Conservation (phyloP, 1,140 invertebrate genomes). For the Sminthurides bifidus region DNA sequence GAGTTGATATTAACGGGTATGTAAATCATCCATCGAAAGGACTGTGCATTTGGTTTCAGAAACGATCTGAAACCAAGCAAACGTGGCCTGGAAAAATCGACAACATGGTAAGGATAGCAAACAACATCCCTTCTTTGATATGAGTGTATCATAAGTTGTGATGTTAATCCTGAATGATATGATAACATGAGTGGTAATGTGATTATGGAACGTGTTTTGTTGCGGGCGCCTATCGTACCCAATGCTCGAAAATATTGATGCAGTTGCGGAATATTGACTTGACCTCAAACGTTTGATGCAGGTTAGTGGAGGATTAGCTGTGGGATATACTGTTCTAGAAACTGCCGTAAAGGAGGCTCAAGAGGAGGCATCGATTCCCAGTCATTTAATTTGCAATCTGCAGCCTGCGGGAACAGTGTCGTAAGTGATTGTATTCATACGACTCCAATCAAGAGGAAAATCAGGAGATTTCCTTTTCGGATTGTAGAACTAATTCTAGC, state of each 20-base stretch:
- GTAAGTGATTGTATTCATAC: constrained; percentile 37
- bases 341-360: constrained; percentile 84
- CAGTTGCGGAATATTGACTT: neutral
- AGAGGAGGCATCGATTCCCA: constrained; percentile 80
- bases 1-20: constrained; percentile 88
- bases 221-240: too few species aligned
- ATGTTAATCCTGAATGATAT: too few species aligned
- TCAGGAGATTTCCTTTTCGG: neutral
- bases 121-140: too few species aligned
- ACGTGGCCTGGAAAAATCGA: constrained; percentile 92
- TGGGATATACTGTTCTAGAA: constrained; percentile 71
- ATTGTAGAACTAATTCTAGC: neutral
- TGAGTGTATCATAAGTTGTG: too few species aligned
- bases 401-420: constrained; percentile 71
- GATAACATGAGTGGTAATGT: constrained; percentile 16
- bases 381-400: constrained; percentile 57
- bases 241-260: neutral
- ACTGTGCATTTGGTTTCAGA: constrained; percentile 84
- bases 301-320: constrained; percentile 76
- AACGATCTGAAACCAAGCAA: constrained; percentile 76
- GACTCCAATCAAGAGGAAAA: neutral
- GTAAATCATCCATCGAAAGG: constrained; percentile 68
- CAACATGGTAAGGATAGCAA: constrained; percentile 80
- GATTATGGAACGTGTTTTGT: neutral
- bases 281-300: constrained; percentile 28